Evolutionary conservation across 2,797 vertebrate genomes (phyloP), one percentile per base, ranked within the genome.

Genomic region (Micrastur ruficollis): DNA sequence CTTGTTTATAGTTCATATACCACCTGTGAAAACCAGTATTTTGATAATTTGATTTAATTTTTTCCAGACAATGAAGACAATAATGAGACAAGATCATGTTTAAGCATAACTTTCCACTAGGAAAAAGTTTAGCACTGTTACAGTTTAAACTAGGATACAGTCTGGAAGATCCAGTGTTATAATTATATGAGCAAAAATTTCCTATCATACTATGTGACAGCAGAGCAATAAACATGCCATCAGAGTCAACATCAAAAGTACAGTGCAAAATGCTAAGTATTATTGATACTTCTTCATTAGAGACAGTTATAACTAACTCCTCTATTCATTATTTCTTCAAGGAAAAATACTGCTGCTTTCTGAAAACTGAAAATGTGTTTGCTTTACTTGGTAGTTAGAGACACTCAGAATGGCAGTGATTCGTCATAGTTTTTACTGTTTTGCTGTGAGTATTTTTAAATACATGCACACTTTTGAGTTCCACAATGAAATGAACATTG

Each of bases 371-470:
- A 68, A 72, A 66, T 55, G 11, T 82, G 13, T 94, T 90, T 95
- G 85, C 89, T 89, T 95, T 97, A 89, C 87, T 95, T 90, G 91
- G 88, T 95, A 89, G 76, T 67, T 92, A 55, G 56, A 74, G 42
- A 46, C 3, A 2, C 34, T 74, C 44, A 40, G 80, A 81, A 71
- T 52, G 82, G 56, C 55, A 71, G 56, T 63, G 61, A 66, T 84
- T 86, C 55, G 88, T 91, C 2, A 1, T 71, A 65, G 47, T 47
- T 91, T 81, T 67, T 90, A n/a, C 62, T 92, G 14, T 23, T 89
- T 81, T 91, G 14, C 26, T 86, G 15, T 16, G 47, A 76, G 49
- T 86, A 29, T 94, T 94, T 95, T 93, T 84, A 86, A 93, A 80
- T 89, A 47, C 27, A 9, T 38, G 40, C 21, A 65, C 4, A 6